Conservation (phyloP, 2,888 invertebrate species). For the Monoplex corrugatus region DNA sequence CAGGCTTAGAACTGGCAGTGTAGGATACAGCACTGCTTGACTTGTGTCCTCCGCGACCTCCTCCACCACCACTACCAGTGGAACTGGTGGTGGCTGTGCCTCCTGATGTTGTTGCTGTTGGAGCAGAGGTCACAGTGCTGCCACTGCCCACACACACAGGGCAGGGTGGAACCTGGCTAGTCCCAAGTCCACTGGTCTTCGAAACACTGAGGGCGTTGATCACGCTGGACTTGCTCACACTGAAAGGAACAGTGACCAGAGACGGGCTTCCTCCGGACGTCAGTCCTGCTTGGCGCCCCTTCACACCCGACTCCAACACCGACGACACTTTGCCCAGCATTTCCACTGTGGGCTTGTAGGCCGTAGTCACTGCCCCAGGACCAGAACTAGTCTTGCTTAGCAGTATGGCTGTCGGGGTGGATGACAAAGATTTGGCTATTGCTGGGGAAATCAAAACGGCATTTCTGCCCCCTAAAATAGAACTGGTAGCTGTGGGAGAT, state of each 20-base stretch:
- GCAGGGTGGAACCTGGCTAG: background rate
- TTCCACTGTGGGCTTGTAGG: constrained; percentile 58
- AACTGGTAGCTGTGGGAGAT: constrained; percentile 33
- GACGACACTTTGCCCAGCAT: constrained; percentile 75
- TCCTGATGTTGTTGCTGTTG: constrained; percentile 37
- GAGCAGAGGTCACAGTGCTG: background rate
- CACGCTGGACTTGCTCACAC: background rate
- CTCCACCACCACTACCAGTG: background rate
- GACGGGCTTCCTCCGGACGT: background rate
- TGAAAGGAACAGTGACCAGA: constrained; percentile 33
- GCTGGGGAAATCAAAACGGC: constrained; percentile 42
- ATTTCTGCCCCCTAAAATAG: constrained; percentile 21
- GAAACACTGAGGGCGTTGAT: background rate
- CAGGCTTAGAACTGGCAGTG: constrained; percentile 71
- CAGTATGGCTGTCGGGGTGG: constrained; percentile 27
- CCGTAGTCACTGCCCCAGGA: background rate
- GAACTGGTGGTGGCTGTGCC: constrained; percentile 43
- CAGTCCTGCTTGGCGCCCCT: constrained; percentile 48
- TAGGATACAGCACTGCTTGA: constrained; percentile 62
- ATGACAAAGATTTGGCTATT: constrained; percentile 28
- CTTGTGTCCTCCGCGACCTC: constrained; percentile 49
- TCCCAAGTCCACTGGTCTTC: background rate
- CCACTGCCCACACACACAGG: background rate
- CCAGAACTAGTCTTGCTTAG: background rate
- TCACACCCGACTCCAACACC: constrained; percentile 70